These are phyloP conservation scores for Gallinago media DNA, from an alignment of 2,113 vertebrate species.

Conservation along the genomic window DNA sequence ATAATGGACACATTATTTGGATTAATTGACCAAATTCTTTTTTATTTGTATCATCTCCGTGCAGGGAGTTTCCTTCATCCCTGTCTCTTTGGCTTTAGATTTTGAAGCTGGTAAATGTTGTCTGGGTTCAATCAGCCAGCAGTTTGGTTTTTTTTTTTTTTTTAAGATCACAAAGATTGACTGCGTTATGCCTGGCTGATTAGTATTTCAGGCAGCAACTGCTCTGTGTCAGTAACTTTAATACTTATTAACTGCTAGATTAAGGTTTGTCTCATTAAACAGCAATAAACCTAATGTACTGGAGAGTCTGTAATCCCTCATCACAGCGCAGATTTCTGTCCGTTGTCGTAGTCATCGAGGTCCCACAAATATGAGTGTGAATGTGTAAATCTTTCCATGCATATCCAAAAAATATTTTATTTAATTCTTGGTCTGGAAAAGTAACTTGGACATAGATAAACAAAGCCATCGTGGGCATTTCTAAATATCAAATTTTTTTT, in stretches of 20 bases:
- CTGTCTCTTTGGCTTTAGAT: background rate
- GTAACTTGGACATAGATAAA: background rate
- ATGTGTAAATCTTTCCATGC: background rate
- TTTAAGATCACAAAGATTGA: background rate
- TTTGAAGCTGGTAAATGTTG: conserved; percentile 8
- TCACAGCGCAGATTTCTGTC: background rate
- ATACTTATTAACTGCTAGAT: conserved; percentile 23
- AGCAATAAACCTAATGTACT: conserved; percentile 36
- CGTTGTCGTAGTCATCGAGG: background rate
- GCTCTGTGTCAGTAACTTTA: background rate
- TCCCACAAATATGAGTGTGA: background rate
- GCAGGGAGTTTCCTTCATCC: background rate
- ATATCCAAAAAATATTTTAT: background rate
- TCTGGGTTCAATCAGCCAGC: background rate
- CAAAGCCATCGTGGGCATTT: background rate
- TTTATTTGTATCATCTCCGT: background rate
- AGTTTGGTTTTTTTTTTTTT: background rate
- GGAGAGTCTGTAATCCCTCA: background rate
- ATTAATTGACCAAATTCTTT: background rate
- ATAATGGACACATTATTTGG: background rate
- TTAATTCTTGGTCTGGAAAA: background rate
- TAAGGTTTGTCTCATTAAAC: conserved; percentile 43
- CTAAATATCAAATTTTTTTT: background rate
- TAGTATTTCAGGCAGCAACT: background rate
- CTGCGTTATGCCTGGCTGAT: background rate